A percentile compares a stretch with the other conserved stretches of the same genome.
Evolutionary conservation across 2,797 vertebrate genomes (phyloP).

Genomic region (Myotis myotis): DNA sequence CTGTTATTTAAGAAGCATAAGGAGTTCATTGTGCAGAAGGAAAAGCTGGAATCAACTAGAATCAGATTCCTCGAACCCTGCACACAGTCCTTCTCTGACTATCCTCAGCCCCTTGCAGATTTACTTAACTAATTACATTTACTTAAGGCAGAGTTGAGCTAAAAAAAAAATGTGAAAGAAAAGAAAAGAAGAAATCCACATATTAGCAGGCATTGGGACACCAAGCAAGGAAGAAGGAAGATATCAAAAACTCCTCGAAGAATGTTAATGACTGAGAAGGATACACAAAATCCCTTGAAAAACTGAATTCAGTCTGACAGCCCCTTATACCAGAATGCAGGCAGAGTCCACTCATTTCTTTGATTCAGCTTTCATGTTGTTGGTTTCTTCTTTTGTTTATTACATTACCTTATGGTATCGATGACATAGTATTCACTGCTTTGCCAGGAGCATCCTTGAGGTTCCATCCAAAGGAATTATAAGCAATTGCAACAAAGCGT

Average conservation of each 20-base stretch:
- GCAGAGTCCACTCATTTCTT: background rate
- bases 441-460: background rate
- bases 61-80: constrained; percentile 33
- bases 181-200: background rate
- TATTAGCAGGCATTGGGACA: background rate
- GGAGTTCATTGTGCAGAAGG: background rate
- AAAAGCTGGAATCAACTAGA: background rate
- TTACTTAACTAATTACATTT: constrained; percentile 48
- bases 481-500: background rate
- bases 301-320: background rate
- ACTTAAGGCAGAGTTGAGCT: constrained; percentile 15
- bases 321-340: background rate
- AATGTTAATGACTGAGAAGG: background rate
- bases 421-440: background rate
- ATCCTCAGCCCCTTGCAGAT: background rate
- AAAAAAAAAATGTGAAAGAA: background rate
- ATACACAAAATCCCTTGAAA: constrained; percentile 25
- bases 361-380: background rate
- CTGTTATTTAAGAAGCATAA: constrained; percentile 8
- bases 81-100: constrained; percentile 29
- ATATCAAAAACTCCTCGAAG: constrained; percentile 13
- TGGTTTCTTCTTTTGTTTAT: constrained; percentile 22
- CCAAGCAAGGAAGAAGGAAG: background rate
- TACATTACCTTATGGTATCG: background rate
- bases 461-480: background rate